Evolutionary conservation across 1,140 invertebrate species (phyloP), one percentile per base, ranked within the genome.

Genomic region (Forficula auricularia): DNA sequence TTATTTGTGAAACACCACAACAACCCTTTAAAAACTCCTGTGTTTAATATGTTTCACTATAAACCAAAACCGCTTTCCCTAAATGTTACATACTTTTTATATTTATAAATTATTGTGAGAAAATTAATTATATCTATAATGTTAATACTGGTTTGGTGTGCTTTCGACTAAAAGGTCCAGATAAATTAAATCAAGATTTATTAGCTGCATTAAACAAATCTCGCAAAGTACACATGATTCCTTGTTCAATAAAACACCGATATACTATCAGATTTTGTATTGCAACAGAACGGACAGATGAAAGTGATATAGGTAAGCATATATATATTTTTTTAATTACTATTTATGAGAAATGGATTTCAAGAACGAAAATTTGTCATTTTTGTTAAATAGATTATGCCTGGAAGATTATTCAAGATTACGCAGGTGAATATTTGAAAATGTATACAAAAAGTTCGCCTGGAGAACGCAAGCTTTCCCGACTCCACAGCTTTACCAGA

Each of bases 221-320:
- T 0, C 85, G 87, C 3, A 79, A 81, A 53, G 63, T 94, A 15
- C 85, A 91, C 57, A 87, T 94, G 84, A 85, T 90, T 20, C 86
- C 86, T 1, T 80, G 84, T 0, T 70, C 74, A 20, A 70, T 88
- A 0, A 79, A 75, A 59, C 75, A 75, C 18, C 13, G 35, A 18
- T 89, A 83, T 55, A 65, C 73, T 2, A 79, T 95, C 47, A 66
- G 85, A 35, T 87, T 91, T 58, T 90, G 82, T 54, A 77, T 94
- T 1, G 81, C 79, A 31, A 68, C 77, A 10, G 79, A 90, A 57
- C 70, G 83, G 52, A 82, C 86, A 3, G 73, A 57, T 0, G 75
- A 85, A 20, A 67, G 71, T 2, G 79, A 91, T 53, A 77, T 91
- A 16, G 64, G 61, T 67, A 54, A 58, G 52, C 48, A 32, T 2